Evolutionary conservation across 2,888 invertebrate genomes (phyloP).

Genomic region (Drosophila suboccidentalis): DNA sequence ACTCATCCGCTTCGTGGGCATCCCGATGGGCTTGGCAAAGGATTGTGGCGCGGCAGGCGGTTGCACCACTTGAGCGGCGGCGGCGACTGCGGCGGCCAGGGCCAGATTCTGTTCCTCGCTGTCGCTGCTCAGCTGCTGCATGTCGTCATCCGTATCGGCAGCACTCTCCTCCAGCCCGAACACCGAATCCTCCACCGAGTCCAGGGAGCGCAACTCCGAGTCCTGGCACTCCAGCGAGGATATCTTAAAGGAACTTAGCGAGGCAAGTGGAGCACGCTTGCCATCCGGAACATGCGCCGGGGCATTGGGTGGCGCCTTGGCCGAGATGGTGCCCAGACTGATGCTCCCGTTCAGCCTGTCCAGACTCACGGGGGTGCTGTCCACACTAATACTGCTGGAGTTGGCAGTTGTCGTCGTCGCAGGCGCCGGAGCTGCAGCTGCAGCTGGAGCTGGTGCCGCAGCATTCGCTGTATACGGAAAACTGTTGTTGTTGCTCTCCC

Average conservation of each 20-base stretch:
- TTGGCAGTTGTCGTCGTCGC: conserved; percentile 73
- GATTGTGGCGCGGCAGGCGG: conserved; percentile 17
- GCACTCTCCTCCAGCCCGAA: conserved; percentile 90
- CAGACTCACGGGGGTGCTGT: conserved; percentile 80
- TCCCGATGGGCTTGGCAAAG: conserved; percentile 26
- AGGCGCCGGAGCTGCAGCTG: conserved; percentile 65
- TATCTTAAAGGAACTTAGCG: conserved; percentile 92
- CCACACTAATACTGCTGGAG: conserved; percentile 83
- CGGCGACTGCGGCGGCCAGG: conserved; percentile 24
- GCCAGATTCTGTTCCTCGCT: conserved; percentile 88
- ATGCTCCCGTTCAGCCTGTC: conserved; percentile 74
- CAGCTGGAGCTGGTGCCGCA: conserved; percentile 72
- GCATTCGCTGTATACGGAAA: conserved; percentile 74
- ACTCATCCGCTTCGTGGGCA: conserved; percentile 73
- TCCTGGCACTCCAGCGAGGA: conserved; percentile 89
- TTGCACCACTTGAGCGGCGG: conserved; percentile 29
- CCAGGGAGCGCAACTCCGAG: conserved; percentile 90
- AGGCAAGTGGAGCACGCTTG: conserved; percentile 91
- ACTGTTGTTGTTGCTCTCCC: conserved; percentile 82
- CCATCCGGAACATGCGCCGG: conserved; percentile 30
- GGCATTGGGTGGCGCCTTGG: conserved; percentile 78
- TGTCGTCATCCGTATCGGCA: conserved; percentile 93
- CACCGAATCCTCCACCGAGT: conserved; percentile 91
- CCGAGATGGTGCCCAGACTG: conserved; percentile 79
- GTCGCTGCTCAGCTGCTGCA: conserved; percentile 93